phyloP scores from a whole-genome alignment of 1,140 invertebrate genomes.

The Sinonovacula constricta region DNA sequence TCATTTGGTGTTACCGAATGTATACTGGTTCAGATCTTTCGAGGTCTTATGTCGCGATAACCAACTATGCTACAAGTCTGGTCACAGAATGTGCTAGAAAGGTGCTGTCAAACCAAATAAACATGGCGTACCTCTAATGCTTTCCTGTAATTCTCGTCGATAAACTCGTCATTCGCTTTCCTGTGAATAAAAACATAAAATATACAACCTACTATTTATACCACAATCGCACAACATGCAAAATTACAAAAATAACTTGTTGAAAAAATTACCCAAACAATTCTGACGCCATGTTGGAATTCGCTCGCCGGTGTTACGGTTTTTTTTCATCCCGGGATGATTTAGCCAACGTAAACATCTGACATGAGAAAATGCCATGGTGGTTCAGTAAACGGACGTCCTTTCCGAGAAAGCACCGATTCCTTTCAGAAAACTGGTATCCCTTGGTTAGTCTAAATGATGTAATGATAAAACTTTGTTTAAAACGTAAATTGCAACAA shows the following conservation, averaged over 20 bases:
- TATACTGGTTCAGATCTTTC: no score
- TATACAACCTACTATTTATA: not conserved
- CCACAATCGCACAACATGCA: not conserved
- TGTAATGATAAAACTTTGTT: no score
- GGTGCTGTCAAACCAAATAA: no score
- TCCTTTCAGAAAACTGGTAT: conserved; percentile 56
- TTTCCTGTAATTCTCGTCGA: conserved; percentile 71
- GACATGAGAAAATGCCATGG: conserved; percentile 45
- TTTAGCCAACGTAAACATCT: conserved; percentile 3
- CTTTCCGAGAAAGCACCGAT: conserved; percentile 57
- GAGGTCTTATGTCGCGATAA: no score
- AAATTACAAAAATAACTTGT: conserved; percentile 6
- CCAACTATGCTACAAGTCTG: no score
- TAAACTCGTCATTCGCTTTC: conserved; percentile 72
- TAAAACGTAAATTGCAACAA: no score
- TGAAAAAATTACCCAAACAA: conserved; percentile 53
- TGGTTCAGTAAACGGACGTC: conserved; percentile 58
- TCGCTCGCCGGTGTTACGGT: conserved; percentile 4
- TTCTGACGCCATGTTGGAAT: conserved; percentile 56
- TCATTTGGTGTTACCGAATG: no score
- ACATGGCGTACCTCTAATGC: conserved; percentile 65
- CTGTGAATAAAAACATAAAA: conserved; percentile 60
- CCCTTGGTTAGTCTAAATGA: conserved; percentile 53
- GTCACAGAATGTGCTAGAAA: not conserved
- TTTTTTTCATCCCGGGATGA: no score